Conservation (phyloP, 2,797 vertebrate species). For the Gila robusta region DNA sequence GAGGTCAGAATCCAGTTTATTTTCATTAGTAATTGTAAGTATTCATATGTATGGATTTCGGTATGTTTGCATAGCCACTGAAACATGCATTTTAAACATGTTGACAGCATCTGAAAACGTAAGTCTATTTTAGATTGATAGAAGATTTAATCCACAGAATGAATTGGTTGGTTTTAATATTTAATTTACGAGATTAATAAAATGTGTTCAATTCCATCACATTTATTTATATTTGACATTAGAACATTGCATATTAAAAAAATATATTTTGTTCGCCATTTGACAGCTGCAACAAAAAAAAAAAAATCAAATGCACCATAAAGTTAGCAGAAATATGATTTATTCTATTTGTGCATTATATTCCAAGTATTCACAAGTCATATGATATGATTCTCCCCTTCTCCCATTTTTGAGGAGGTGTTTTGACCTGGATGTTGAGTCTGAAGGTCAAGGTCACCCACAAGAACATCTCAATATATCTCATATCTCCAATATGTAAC, state of each 20-base stretch:
- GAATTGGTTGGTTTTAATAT: neutral
- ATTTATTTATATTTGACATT: neutral
- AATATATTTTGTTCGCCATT: neutral
- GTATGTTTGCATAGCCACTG: neutral
- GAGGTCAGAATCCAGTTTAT: slow-evolving; percentile 1
- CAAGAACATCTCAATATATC: neutral
- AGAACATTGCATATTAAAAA: no score
- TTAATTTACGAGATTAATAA: neutral
- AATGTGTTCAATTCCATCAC: neutral
- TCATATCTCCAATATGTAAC: neutral
- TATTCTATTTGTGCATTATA: neutral
- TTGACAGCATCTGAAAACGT: neutral
- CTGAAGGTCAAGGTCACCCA: neutral
- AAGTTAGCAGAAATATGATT: neutral
- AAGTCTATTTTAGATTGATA: neutral
- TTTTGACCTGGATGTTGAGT: neutral
- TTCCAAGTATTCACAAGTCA: neutral
- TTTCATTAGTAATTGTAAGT: neutral
- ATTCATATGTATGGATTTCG: neutral
- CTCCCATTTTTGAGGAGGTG: neutral
- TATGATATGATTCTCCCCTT: neutral
- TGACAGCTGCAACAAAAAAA: neutral
- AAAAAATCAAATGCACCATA: neutral
- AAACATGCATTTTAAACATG: neutral
- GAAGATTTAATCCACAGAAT: neutral